Conservation (phyloP, 2,797 vertebrate species). For the Sebastolobus altivelis region DNA sequence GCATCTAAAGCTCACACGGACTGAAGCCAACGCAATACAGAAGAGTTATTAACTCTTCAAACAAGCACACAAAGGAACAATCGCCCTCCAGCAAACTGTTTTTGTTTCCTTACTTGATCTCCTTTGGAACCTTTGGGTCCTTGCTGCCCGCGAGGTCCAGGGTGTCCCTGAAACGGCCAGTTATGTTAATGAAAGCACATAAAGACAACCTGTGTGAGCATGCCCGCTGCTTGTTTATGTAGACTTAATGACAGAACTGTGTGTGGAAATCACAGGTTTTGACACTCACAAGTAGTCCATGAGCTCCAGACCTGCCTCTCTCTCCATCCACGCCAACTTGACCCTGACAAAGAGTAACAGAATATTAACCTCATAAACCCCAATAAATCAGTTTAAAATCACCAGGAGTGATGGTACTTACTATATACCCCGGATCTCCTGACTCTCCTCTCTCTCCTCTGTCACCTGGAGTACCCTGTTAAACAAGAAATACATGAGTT, state of each 20-base stretch:
- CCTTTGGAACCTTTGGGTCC: constrained; percentile 98
- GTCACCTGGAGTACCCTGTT: constrained; percentile 91
- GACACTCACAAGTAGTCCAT: constrained; percentile 92
- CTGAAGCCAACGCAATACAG: not conserved
- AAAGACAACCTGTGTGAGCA: constrained; percentile 10
- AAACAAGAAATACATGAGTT: constrained; percentile 36
- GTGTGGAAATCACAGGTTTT: constrained; percentile 5
- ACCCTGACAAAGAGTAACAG: constrained; percentile 84
- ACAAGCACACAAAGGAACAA: not conserved
- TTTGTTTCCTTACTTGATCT: constrained; percentile 88
- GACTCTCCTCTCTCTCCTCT: constrained; percentile 94
- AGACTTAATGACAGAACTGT: constrained; percentile 19
- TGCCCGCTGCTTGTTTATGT: not conserved
- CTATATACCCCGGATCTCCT: constrained; percentile 95
- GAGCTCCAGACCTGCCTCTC: constrained; percentile 93
- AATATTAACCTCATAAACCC: constrained; percentile 14
- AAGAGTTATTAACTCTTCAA: not conserved
- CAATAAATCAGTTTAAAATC: not conserved
- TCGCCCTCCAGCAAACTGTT: not conserved
- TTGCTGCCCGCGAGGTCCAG: constrained; percentile 91
- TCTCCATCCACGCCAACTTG: constrained; percentile 92
- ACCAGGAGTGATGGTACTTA: constrained; percentile 76
- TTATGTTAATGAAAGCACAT: constrained; percentile 43
- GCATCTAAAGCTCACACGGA: not conserved
- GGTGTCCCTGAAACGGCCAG: constrained; percentile 89